Evolutionary conservation across 1,140 invertebrate species (phyloP).

Genomic region (Paraescarpia echinospica): DNA sequence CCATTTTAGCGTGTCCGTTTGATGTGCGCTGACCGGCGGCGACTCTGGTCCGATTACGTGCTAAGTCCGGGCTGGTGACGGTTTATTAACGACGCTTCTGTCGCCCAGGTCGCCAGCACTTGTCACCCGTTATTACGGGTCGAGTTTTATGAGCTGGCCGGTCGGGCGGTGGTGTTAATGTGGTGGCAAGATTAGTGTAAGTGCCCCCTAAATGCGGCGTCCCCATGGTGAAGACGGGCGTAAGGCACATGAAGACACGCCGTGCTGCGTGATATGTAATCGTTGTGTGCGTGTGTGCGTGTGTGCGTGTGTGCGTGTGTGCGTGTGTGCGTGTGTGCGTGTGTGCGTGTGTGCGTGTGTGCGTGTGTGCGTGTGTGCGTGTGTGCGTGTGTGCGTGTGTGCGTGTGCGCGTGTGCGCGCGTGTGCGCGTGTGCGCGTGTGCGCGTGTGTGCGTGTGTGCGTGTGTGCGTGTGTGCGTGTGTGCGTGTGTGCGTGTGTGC

Average conservation of each 20-base stretch:
- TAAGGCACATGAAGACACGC: background rate
- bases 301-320: background rate
- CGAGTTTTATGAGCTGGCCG: background rate
- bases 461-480: background rate
- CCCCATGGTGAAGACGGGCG: background rate
- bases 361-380: background rate
- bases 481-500: background rate
- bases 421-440: background rate
- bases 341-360: background rate
- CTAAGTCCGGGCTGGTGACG: background rate
- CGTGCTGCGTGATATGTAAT: background rate
- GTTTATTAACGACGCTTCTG: background rate
- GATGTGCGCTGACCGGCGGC: background rate
- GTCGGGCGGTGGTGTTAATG: background rate
- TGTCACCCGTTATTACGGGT: background rate
- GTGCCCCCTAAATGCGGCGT: background rate
- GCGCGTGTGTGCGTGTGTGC: background rate
- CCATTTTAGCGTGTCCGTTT: background rate
- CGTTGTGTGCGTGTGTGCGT: background rate
- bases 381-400: background rate
- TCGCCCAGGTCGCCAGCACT: background rate
- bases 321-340: background rate
- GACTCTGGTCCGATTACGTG: background rate
- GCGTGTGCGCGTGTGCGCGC: background rate
- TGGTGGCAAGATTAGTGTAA: background rate